A percentile compares a stretch with the other conserved stretches of the same genome.
Conservation (phyloP, 2,113 vertebrate genomes). For the Orientallactaga bullata region DNA sequence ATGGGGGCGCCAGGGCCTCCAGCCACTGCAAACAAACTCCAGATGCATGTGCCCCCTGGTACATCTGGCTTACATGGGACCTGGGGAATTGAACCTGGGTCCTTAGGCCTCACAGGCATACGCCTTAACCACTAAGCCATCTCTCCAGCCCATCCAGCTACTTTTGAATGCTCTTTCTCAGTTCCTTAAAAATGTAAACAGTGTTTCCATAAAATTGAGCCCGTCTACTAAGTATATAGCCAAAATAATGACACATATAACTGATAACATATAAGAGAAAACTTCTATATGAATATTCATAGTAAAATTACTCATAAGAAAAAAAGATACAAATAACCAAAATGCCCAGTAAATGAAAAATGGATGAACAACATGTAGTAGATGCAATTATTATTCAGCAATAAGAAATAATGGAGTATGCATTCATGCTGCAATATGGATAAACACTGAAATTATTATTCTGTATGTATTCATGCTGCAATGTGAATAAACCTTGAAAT, state of each 20-base stretch:
- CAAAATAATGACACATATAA: neutral
- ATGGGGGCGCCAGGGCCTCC: no score
- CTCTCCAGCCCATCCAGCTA: no score
- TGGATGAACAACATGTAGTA: neutral
- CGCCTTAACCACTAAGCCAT: no score
- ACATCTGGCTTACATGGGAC: no score
- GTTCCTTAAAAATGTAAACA: neutral
- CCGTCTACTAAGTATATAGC: neutral
- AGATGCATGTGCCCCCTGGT: no score
- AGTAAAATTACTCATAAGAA: neutral
- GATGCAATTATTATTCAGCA: neutral
- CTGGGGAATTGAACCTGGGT: no score
- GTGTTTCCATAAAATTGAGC: neutral
- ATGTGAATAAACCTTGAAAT: slow-evolving; percentile 11
- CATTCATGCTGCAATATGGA: neutral
- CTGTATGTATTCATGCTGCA: neutral
- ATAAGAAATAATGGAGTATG: neutral
- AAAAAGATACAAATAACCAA: neutral
- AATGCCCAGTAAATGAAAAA: neutral
- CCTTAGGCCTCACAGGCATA: no score
- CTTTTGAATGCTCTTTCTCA: neutral
- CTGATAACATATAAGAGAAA: neutral
- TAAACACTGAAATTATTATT: slow-evolving; percentile 26
- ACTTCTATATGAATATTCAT: neutral
- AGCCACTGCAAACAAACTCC: no score